Base-by-base conservation (phyloP, 1,140 invertebrate species). In the Parasteatoda tepidariorum region DNA sequence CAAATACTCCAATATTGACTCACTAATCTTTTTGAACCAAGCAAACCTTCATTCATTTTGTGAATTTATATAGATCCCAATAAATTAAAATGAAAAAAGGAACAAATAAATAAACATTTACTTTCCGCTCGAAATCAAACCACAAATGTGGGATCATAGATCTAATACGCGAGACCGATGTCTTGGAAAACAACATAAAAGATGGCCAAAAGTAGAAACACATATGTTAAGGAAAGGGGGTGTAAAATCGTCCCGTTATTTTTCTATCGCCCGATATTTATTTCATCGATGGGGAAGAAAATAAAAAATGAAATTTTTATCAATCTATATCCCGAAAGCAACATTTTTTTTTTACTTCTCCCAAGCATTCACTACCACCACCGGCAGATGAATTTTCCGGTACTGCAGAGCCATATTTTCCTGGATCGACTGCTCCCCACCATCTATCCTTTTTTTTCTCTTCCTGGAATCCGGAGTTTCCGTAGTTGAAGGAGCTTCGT, bases 271-370 rank as follows among this genome's bases (percentile, higher is more conserved):
- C 18, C 18, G 38, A 48, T 48, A 48, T 48, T 48, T 48, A 48
- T 48, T 48, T 48, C 18, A 48, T 48, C 38, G 38, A 48, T 18
- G 18, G 38, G 9, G 4, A 48, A 48, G 38, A 9, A 48, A 48
- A 26, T 31, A 13, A 67, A 67, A 70, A 70, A 41, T 68, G 22
- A 70, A 70, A 61, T 48, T 24, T 48, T 48, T 70, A 30, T 70
- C 67, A 70, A 70, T 70, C 48, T 38, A 41, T 70, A 70, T 70
- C 26, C 34, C 13, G 34, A 48, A 11, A 31, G 11, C 24, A n/a
- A 48, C 3, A 31, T 70, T 70, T 70, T 70, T 48, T 33, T 13
- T 31, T 33, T 64, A n/a, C n/a, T n/a, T n/a, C n/a, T n/a, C n/a
- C n/a, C 24, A 59, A n/a, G 18, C 24, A 26, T 26, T n/a, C 31